A percentile compares a stretch with the other conserved stretches of the same genome.
Evolutionary conservation across 2,888 invertebrate species (phyloP).

Genomic region (Saturnia pavonia): DNA sequence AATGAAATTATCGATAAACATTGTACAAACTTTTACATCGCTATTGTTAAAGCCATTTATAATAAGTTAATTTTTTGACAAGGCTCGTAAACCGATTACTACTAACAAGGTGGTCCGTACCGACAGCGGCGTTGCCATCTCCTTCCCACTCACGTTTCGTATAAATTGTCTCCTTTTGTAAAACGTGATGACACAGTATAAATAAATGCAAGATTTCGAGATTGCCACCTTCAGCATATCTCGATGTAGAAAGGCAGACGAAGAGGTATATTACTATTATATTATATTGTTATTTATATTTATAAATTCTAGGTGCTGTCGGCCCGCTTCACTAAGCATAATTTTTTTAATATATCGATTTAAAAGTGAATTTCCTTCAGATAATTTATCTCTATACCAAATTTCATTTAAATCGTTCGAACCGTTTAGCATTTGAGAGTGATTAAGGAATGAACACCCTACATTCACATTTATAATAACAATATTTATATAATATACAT

Average conservation of each 20-base stretch:
- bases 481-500: no score
- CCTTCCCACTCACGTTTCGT: conserved; percentile 49
- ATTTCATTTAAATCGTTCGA: no score
- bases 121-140: conserved; percentile 39
- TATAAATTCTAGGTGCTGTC: background rate
- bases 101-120: conserved; percentile 73
- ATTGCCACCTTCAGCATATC: conserved; percentile 60
- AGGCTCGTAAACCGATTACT: conserved; percentile 71
- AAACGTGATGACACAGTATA: conserved; percentile 57
- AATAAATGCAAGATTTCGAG: conserved; percentile 42
- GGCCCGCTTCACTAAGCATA: no score
- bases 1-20: background rate
- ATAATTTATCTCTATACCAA: no score
- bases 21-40: conserved; percentile 22
- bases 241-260: conserved; percentile 26
- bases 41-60: conserved; percentile 51
- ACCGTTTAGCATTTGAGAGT: no score
- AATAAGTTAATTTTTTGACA: conserved; percentile 72
- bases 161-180: conserved; percentile 56
- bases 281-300: conserved; percentile 23
- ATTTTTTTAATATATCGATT: no score
- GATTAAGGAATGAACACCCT: no score
- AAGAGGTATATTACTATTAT: conserved; percentile 1
- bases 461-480: no score
- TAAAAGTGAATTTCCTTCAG: no score